Evolutionary conservation across 2,888 invertebrate species (phyloP), one percentile per base, ranked within the genome.

Genomic region (Aphidius colemani): DNA sequence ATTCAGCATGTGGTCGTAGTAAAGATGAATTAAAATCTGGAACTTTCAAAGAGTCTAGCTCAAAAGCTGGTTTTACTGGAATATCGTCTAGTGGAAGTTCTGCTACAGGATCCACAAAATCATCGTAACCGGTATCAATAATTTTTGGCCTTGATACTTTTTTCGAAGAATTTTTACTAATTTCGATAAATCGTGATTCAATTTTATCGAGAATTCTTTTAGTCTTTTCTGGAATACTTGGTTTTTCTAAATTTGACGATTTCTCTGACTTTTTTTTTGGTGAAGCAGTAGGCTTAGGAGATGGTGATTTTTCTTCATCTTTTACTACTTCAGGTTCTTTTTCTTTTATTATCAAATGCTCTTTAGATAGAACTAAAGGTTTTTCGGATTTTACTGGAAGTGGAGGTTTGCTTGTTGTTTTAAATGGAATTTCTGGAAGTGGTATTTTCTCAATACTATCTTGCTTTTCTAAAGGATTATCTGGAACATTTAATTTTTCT

Each of bases 91-190:
- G 68, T 7, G 82, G 82, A 62, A 82, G 70, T 61, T 82, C 82
- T 0, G 82, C 82, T 5, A 82, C 79, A 0, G 82, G 82, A 60
- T 82, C 82, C n/a, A 82, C 81, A 61, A 82, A 82, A 67, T 82
- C 82, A 63, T 82, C 82, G 64, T 74, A 76, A 9, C 82, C 82
- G 1, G 82, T 81, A 66, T 82, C 82, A 53, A 82, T 80, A 53
- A 82, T 80, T 65, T 73, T 80, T 5, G 82, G 79, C 46, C 76
- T 73, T 4, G 76, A 68, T 9, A 78, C 63, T 64, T 70, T 79
- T 1, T 74, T 73, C 7, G 72, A 67, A n/a, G 77, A 73, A 61
- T 71, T 74, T 69, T 75, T 79, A 64, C 69, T 76, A 39, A 76
- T 73, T 64, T 79, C 80, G 1, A 75, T 74, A 57, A 77, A 81